Evolutionary conservation across 1,140 invertebrate species (phyloP), one percentile per base, ranked within the genome.

Genomic region (Hormaphis cornu): DNA sequence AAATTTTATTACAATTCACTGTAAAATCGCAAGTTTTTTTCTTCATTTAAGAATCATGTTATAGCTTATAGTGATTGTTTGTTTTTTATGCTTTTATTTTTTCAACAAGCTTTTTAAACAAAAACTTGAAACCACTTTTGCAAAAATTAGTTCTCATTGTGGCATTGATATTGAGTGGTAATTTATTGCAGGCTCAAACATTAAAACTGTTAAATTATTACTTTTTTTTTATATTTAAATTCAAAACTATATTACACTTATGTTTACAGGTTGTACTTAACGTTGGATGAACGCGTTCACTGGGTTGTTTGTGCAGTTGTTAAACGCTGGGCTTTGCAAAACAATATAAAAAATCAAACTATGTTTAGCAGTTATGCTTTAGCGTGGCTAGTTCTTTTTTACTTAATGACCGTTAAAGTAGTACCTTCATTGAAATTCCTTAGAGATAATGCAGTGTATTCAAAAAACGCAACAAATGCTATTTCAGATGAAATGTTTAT

Each of bases 291-390:
- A 16, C 70, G 74, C 30, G 74, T 80, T 7, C 72, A 72, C 16
- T 76, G 75, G 8, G 72, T 79, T 12, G 69, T 79, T 40, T 74
- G 76, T 63, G 69, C 76, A 16, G 72, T 84, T 22, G 72, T 84
- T 24, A 82, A 83, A 73, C 75, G 80, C 72, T 85, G 83, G 83
- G 77, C 78, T 18, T 72, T 74, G 56, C 72, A 73, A 37, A 76
- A 78, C 69, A 71, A 76, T 30, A 33, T 80, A 1, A 73, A 74
- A 16, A 75, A 75, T 33, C 71, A 73, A 58, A 72, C 26, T 44
- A 70, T 74, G 28, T 73, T 82, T 22, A 78, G 77, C 6, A 82
- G 76, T 54, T 82, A 81, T 72, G 77, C 79, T 3, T 72, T 81
- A 3, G 75, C 76, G 0, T 75, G 80, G 61, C 73, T 81, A 73